phyloP scores from a whole-genome alignment of 2,888 invertebrate species.

The Gerris lacustris region DNA sequence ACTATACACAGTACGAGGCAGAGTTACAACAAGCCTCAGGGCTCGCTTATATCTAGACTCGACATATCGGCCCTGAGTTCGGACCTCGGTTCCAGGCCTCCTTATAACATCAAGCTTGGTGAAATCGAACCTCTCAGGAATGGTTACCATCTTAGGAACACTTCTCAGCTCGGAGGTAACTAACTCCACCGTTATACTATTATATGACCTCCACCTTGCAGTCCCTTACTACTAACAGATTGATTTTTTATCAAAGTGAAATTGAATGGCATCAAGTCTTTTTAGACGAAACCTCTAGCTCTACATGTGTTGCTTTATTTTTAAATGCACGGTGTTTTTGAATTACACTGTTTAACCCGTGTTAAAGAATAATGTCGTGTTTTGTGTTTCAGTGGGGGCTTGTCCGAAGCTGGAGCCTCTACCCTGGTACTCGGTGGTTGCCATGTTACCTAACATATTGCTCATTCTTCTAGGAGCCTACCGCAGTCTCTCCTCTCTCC shows the following conservation, averaged over 20 bases:
- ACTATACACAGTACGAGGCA: constrained; percentile 33
- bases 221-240: no score
- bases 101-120: constrained; percentile 29
- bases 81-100: constrained; percentile 33
- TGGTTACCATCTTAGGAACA: constrained; percentile 28
- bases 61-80: constrained; percentile 33
- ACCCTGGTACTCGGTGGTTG: constrained; percentile 26
- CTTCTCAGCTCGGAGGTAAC: constrained; percentile 29
- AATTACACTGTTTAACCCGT: no score
- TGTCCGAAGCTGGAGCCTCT: constrained; percentile 31
- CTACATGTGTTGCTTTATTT: no score
- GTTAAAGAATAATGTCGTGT: no score
- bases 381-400: constrained; percentile 31
- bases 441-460: constrained; percentile 23
- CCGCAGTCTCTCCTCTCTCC: constrained; percentile 18
- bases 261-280: no score
- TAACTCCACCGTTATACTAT: not conserved
- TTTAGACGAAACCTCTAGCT: no score
- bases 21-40: constrained; percentile 34
- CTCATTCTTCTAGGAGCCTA: constrained; percentile 25
- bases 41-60: constrained; percentile 32
- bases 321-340: no score
- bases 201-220: not conserved
- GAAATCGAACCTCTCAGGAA: constrained; percentile 32
- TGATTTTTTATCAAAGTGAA: no score